Percentiles rank a stretch among this genome's conserved stretches.
phyloP scores from a whole-genome alignment of 2,888 invertebrate genomes.

The Xestoiulus laeticollis region DNA sequence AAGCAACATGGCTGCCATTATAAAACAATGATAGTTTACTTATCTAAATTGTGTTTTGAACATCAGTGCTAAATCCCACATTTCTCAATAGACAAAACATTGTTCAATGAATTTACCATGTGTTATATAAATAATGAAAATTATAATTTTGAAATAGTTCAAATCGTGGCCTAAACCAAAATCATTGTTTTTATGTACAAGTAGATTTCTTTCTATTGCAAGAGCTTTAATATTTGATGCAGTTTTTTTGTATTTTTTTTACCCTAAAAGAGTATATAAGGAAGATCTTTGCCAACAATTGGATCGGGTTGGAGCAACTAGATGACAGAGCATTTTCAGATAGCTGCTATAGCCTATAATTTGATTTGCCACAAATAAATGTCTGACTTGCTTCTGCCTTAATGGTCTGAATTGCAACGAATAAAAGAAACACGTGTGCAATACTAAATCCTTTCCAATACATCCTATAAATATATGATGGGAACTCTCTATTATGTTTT shows the following conservation, averaged over 20 bases:
- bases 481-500: too few species aligned
- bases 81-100: not conserved
- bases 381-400: constrained; percentile 41
- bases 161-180: too few species aligned
- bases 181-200: too few species aligned
- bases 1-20: not conserved
- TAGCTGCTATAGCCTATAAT: constrained; percentile 29
- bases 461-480: too few species aligned
- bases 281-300: not conserved
- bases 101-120: not conserved
- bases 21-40: not conserved
- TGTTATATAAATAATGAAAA: too few species aligned
- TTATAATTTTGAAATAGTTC: too few species aligned
- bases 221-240: not conserved
- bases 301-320: not conserved
- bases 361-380: constrained; percentile 47
- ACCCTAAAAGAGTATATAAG: not conserved
- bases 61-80: not conserved
- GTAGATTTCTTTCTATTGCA: not conserved
- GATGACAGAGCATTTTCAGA: constrained; percentile 47
- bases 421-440: not conserved
- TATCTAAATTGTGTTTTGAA: not conserved
- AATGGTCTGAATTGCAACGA: constrained; percentile 32
- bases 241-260: not conserved
- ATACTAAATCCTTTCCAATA: not conserved